phyloP scores from a whole-genome alignment of 53 echinoderm and acorn worm genomes.

The Patiria pectinifera region DNA sequence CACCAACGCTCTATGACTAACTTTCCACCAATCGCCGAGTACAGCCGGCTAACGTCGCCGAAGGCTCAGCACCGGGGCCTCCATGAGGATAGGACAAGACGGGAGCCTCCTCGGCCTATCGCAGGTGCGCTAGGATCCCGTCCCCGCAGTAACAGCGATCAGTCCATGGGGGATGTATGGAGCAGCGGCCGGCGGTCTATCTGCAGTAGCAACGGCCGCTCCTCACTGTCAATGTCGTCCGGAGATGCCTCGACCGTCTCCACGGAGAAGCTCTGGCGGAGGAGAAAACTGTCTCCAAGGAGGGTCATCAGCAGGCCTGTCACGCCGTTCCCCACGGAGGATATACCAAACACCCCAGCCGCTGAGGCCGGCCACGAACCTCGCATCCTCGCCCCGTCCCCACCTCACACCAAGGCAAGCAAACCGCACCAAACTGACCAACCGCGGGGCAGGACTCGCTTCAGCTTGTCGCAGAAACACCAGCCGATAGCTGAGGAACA shows the following conservation, averaged over 20 bases:
- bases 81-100: background rate
- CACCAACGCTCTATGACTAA: background rate
- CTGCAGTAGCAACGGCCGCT: slow-evolving; percentile 54
- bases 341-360: background rate
- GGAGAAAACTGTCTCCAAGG: slow-evolving; percentile 33
- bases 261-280: slow-evolving; percentile 32
- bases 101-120: slow-evolving; percentile 33
- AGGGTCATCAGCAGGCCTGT: slow-evolving; percentile 20
- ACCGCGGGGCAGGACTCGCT: background rate
- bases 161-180: slow-evolving; percentile 25
- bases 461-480: background rate
- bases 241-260: slow-evolving; percentile 45
- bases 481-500: slow-evolving; percentile 49
- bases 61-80: background rate
- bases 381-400: background rate
- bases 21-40: slow-evolving; percentile 41
- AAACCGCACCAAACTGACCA: background rate
- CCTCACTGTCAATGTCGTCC: slow-evolving; percentile 40
- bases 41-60: slow-evolving; percentile 23
- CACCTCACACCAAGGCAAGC: background rate
- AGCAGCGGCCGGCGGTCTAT: slow-evolving; percentile 52
- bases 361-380: background rate
- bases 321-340: slow-evolving; percentile 47
- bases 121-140: background rate
- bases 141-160: slow-evolving; percentile 38